phyloP scores from a whole-genome alignment of 1,140 invertebrate species.

The Cepaea nemoralis region DNA sequence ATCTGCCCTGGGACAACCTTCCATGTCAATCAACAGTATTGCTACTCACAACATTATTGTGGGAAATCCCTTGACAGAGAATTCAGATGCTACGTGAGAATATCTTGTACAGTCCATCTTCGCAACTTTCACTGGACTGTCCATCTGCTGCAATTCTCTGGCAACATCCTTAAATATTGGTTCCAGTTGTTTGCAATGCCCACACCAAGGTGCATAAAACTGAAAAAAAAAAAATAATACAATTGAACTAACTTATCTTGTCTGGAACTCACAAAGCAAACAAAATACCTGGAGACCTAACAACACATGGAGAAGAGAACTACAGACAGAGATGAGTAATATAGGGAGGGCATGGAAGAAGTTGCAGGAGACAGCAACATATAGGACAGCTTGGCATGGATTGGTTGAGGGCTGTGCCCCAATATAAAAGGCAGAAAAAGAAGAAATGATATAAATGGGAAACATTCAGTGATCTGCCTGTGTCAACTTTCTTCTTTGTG shows the following conservation, averaged over 20 bases:
- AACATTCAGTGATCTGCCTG: too few relatives aligned
- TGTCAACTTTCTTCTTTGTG: too few relatives aligned
- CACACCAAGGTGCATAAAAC: conserved; percentile 99
- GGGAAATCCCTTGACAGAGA: conserved; percentile 90
- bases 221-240: conserved; percentile 70
- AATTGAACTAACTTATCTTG: too few relatives aligned
- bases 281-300: too few relatives aligned
- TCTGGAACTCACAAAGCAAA: too few relatives aligned
- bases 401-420: too few relatives aligned
- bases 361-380: background rate
- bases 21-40: background rate
- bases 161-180: conserved; percentile 94
- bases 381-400: background rate
- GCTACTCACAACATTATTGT: conserved; percentile 94
- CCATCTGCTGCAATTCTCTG: conserved; percentile 78
- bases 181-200: conserved; percentile 94
- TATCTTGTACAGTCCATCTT: conserved; percentile 94
- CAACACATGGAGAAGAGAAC: background rate
- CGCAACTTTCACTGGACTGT: conserved; percentile 77
- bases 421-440: too few relatives aligned
- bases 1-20: background rate
- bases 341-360: too few relatives aligned
- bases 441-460: too few relatives aligned
- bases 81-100: conserved; percentile 85
- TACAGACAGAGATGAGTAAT: too few relatives aligned